phyloP scores from a whole-genome alignment of 1,140 invertebrate genomes.

The Wasmannia auropunctata region DNA sequence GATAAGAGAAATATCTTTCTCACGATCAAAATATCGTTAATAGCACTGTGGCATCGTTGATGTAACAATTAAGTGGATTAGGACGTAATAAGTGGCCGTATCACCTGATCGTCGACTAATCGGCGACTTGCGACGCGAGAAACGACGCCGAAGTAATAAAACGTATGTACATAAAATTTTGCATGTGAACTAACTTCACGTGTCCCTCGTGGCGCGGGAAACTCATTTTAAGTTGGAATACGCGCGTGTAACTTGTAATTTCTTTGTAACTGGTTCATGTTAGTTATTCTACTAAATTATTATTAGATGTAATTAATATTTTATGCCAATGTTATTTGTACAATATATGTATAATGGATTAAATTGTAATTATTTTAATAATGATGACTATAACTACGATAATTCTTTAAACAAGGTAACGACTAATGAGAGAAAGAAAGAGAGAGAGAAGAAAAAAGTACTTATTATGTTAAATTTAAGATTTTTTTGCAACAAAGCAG shows the following conservation, averaged over 20 bases:
- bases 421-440: neutral
- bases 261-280: neutral
- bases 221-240: neutral
- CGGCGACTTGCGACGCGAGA: neutral
- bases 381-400: too few species aligned
- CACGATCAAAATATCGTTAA: too few species aligned
- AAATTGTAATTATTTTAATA: neutral
- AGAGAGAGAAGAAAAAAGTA: neutral
- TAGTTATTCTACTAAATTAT: neutral
- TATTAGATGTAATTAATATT: neutral
- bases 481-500: conserved; percentile 5
- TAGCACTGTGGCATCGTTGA: too few species aligned
- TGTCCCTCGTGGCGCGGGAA: neutral
- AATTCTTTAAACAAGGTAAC: too few species aligned
- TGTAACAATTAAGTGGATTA: too few species aligned
- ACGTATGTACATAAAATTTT: neutral
- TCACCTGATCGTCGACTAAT: neutral
- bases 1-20: too few species aligned
- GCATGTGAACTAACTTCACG: neutral
- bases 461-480: neutral
- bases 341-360: neutral
- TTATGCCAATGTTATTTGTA: neutral
- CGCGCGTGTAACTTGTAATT: neutral
- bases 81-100: too few species aligned
- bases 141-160: neutral